A percentile compares a stretch with the other conserved stretches of the same genome.
Evolutionary conservation across 2,797 vertebrate genomes (phyloP).

Genomic region (Spatula versicolor): DNA sequence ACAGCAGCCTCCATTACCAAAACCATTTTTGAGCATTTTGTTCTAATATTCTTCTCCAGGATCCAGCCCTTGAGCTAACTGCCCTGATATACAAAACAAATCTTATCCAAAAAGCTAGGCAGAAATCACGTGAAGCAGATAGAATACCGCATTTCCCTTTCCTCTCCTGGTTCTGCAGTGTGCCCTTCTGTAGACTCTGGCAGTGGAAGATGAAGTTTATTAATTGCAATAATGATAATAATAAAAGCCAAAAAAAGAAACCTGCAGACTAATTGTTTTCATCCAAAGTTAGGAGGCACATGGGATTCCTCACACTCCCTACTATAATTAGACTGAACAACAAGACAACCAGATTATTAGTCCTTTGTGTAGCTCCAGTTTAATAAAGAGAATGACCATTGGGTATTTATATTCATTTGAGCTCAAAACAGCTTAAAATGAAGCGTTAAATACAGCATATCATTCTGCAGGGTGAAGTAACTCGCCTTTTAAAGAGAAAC

Average conservation of each 20-base stretch:
- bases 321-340: slow-evolving; percentile 67
- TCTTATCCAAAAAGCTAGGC: neutral
- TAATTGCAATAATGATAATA: slow-evolving; percentile 41
- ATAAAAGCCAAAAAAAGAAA: slow-evolving; percentile 51
- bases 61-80: neutral
- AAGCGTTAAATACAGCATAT: slow-evolving; percentile 29
- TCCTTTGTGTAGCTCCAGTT: slow-evolving; percentile 57
- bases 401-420: slow-evolving; percentile 59
- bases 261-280: slow-evolving; percentile 51
- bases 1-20: slow-evolving; percentile 65
- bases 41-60: neutral
- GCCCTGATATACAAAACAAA: neutral
- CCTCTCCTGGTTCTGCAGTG: neutral
- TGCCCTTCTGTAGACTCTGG: neutral
- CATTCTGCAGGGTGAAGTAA: neutral
- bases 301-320: slow-evolving; percentile 47
- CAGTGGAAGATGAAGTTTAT: slow-evolving; percentile 1
- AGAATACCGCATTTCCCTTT: neutral
- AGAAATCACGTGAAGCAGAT: neutral
- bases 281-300: slow-evolving; percentile 45
- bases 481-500: neutral
- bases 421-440: slow-evolving; percentile 46
- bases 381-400: slow-evolving; percentile 69
- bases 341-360: slow-evolving; percentile 61
- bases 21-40: slow-evolving; percentile 45